Conservation (phyloP, 2,797 vertebrate genomes). For the Coranthus polyacanthus region DNA sequence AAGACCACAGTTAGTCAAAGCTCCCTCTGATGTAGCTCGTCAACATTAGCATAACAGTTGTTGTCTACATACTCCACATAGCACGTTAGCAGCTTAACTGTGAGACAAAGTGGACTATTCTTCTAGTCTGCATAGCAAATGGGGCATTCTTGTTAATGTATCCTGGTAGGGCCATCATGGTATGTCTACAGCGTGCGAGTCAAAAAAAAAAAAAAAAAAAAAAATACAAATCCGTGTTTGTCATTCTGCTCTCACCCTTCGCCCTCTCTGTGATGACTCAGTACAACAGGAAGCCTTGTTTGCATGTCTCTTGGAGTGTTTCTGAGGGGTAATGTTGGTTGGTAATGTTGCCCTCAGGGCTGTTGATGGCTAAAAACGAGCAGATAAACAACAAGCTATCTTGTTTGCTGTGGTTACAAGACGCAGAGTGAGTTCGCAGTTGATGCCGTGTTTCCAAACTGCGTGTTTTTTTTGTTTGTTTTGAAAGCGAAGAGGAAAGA, state of each 20-base stretch:
- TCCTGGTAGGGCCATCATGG: slow-evolving; percentile 67
- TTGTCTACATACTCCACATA: slow-evolving; percentile 53
- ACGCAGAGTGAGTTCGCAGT: slow-evolving; percentile 32
- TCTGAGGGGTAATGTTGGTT: slow-evolving; percentile 49
- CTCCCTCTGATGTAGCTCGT: slow-evolving; percentile 43
- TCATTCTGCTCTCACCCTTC: slow-evolving; percentile 41
- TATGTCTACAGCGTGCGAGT: slow-evolving; percentile 71
- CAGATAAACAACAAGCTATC: slow-evolving; percentile 57
- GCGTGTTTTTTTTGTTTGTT: slow-evolving; percentile 11
- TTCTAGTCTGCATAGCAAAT: slow-evolving; percentile 61
- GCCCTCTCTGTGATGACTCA: slow-evolving; percentile 25
- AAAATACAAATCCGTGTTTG: slow-evolving; percentile 69
- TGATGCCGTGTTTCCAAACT: slow-evolving; percentile 45
- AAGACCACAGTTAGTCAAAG: slow-evolving; percentile 21
- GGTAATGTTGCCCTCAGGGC: slow-evolving; percentile 57
- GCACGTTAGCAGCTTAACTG: slow-evolving; percentile 66
- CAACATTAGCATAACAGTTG: slow-evolving; percentile 70
- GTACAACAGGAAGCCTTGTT: slow-evolving; percentile 66
- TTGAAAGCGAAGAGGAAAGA: slow-evolving; percentile 3
- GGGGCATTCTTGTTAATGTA: slow-evolving; percentile 72
- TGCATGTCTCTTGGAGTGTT: slow-evolving; percentile 35
- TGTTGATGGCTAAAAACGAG: slow-evolving; percentile 37
- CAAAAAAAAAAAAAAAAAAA: slow-evolving; percentile 51
- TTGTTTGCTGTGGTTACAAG: slow-evolving; percentile 63
- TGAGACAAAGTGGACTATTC: slow-evolving; percentile 78